A percentile compares a stretch with the other conserved stretches of the same genome.
Conservation (phyloP, 2,888 invertebrate genomes). For the Petrolisthes cinctipes region DNA sequence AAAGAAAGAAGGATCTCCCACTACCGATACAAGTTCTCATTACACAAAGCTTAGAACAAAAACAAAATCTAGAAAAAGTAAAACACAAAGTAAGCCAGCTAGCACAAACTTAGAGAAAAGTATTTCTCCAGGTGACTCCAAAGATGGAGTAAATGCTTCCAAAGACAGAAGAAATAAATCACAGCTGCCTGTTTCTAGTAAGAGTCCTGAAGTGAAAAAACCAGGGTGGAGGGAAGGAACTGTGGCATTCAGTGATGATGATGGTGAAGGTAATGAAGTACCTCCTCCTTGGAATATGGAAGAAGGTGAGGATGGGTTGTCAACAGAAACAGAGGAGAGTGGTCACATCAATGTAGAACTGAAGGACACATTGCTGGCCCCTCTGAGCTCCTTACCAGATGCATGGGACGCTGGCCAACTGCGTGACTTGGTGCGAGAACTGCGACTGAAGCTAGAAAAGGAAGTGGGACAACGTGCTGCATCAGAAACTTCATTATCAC, state of each 20-base stretch:
- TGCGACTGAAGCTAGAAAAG: slow-evolving; percentile 51
- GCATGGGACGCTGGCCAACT: slow-evolving; percentile 40
- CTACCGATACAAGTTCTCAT: neutral
- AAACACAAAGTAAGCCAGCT: no score
- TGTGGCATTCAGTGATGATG: slow-evolving; percentile 47
- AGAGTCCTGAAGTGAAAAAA: no score
- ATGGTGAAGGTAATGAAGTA: slow-evolving; percentile 1
- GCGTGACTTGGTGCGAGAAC: slow-evolving; percentile 50
- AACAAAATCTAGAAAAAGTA: no score
- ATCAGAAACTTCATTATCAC: slow-evolving; percentile 31
- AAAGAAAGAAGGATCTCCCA: slow-evolving; percentile 7
- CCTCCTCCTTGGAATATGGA: slow-evolving; percentile 25
- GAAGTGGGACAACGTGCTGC: slow-evolving; percentile 44
- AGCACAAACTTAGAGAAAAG: no score
- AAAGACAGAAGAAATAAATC: no score
- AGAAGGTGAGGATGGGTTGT: slow-evolving; percentile 41
- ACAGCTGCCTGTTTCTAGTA: no score
- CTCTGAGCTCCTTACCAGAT: slow-evolving; percentile 46
- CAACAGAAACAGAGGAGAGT: slow-evolving; percentile 56
- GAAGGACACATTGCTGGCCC: slow-evolving; percentile 43
- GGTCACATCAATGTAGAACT: slow-evolving; percentile 49
- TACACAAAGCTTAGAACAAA: neutral
- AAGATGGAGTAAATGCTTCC: no score
- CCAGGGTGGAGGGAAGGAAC: neutral
- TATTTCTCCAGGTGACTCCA: no score